phyloP scores from a whole-genome alignment of 2,797 vertebrate species.

The Karalla daura region DNA sequence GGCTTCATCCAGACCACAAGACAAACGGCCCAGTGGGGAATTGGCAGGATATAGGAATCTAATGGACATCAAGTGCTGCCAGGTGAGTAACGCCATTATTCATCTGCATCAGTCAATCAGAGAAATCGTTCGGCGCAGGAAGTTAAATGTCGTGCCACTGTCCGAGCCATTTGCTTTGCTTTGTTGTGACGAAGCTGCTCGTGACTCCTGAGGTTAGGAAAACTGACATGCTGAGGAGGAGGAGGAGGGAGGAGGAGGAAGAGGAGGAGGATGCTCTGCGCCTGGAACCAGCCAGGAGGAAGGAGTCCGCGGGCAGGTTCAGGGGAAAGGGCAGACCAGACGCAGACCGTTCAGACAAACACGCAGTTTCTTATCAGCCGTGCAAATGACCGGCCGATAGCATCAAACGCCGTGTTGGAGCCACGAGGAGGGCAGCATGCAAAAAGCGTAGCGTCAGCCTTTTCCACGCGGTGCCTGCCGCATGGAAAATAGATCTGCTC shows the following conservation, averaged over 20 bases:
- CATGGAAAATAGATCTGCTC: constrained; percentile 26
- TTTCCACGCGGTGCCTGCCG: constrained; percentile 30
- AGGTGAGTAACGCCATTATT: constrained; percentile 35
- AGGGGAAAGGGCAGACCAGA: constrained; percentile 12
- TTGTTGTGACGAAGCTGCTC: constrained; percentile 26
- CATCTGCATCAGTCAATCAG: constrained; percentile 28
- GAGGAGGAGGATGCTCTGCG: constrained; percentile 22
- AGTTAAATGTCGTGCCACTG: constrained; percentile 31
- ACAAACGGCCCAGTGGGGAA: constrained; percentile 41
- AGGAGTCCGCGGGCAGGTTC: constrained; percentile 10
- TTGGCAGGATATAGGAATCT: constrained; percentile 21
- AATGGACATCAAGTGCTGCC: constrained; percentile 45
- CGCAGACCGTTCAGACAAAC: constrained; percentile 5
- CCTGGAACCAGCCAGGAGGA: constrained; percentile 40
- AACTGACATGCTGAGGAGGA: constrained; percentile 14
- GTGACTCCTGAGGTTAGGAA: constrained; percentile 16
- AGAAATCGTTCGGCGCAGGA: constrained; percentile 35
- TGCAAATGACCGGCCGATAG: constrained; percentile 45
- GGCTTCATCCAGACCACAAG: constrained; percentile 40
- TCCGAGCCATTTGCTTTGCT: constrained; percentile 17
- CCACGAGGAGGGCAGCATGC: constrained; percentile 22
- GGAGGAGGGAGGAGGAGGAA: too few species aligned
- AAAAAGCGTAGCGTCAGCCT: constrained; percentile 49
- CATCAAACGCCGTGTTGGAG: constrained; percentile 43
- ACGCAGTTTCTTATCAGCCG: constrained; percentile 30